Percentiles rank a stretch among this genome's conserved stretches.
These are phyloP conservation scores for Sprattus sprattus DNA, from an alignment of 2,113 vertebrate genomes.

Conservation along the genomic window DNA sequence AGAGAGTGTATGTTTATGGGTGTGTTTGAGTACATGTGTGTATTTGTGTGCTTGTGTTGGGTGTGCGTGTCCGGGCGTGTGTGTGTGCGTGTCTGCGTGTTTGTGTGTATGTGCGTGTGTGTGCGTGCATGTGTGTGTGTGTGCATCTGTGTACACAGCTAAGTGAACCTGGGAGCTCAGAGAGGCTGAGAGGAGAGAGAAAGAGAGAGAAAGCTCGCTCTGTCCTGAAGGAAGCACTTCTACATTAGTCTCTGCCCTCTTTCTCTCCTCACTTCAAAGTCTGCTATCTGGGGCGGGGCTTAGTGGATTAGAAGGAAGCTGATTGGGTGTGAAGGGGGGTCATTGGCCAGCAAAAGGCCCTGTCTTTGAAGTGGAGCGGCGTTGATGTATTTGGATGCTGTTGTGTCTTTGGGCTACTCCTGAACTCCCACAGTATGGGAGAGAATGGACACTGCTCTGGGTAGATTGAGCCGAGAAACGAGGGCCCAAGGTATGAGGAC, in stretches of 20 bases:
- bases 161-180: too few species aligned
- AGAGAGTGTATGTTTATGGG: too few species aligned
- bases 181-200: too few species aligned
- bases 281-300: conserved; percentile 41
- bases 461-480: too few species aligned
- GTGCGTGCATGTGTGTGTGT: neutral
- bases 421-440: too few species aligned
- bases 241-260: neutral
- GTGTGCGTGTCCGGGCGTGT: neutral
- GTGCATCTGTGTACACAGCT: neutral
- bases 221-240: too few species aligned
- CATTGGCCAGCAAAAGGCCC: conserved; percentile 34
- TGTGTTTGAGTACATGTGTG: too few species aligned
- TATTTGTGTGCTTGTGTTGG: too few species aligned
- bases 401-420: too few species aligned
- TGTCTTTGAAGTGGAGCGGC: conserved; percentile 37
- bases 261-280: conserved; percentile 48
- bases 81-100: neutral
- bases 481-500: too few species aligned
- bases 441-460: too few species aligned
- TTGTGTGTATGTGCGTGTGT: neutral
- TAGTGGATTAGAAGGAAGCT: conserved; percentile 48
- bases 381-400: conserved; percentile 19
- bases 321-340: conserved; percentile 54
- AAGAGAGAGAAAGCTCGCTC: too few species aligned